phyloP scores from a whole-genome alignment of 2,888 invertebrate species.

The Aspidiotus destructor region DNA sequence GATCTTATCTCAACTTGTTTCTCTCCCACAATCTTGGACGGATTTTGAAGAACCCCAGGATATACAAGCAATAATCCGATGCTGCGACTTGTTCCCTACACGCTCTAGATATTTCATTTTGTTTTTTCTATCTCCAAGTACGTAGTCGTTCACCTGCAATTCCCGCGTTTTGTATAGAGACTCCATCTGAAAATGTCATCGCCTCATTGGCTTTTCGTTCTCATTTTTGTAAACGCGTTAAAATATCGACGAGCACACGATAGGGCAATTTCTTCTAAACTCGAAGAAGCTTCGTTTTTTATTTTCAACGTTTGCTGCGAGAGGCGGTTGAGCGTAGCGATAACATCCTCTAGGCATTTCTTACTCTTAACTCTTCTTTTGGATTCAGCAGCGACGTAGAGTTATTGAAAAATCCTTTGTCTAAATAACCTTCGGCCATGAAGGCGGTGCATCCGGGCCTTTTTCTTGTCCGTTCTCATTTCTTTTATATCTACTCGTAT shows the following conservation, averaged over 20 bases:
- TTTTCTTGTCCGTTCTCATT: conserved; percentile 23
- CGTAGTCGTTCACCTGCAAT: too few species aligned
- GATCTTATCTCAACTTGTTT: too few species aligned
- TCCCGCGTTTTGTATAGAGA: too few species aligned
- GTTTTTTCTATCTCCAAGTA: too few species aligned
- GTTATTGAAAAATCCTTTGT: conserved; percentile 27
- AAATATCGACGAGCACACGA: not conserved
- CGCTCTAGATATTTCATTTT: too few species aligned
- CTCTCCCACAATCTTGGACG: too few species aligned
- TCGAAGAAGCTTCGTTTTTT: not conserved
- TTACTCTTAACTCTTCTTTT: conserved; percentile 24
- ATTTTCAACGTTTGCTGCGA: conserved; percentile 14
- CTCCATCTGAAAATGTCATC: not conserved
- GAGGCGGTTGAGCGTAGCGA: conserved; percentile 23
- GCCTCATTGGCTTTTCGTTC: not conserved
- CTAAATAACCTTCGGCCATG: conserved; percentile 24
- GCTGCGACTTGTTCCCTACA: too few species aligned
- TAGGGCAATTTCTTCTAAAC: too few species aligned
- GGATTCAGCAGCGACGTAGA: conserved; percentile 16
- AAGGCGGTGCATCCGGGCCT: conserved; percentile 17
- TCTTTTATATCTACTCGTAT: conserved; percentile 5
- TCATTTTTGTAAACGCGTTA: not conserved
- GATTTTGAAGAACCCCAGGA: too few species aligned
- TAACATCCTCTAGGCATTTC: conserved; percentile 26
- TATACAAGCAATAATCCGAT: too few species aligned